phyloP scores from a whole-genome alignment of 2,797 vertebrate genomes.

The Hemitrygon akajei region DNA sequence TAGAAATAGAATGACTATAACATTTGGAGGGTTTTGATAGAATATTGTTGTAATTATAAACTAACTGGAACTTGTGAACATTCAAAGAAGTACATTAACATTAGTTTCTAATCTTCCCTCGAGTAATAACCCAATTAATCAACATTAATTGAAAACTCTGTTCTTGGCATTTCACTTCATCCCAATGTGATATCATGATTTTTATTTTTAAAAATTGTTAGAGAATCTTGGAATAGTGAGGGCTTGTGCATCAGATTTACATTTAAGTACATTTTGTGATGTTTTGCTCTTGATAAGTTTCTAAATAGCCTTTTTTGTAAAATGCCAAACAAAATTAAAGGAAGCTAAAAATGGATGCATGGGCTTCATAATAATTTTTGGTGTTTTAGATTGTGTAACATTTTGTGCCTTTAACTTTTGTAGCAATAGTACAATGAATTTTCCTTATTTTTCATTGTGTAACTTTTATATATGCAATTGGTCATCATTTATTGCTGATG shows the following conservation, averaged over 20 bases:
- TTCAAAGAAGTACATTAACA: constrained; percentile 8
- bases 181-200: not conserved
- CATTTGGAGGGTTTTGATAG: constrained; percentile 14
- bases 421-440: not conserved
- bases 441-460: not conserved
- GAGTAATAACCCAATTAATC: not conserved
- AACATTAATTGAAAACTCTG: constrained; percentile 1
- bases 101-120: not conserved
- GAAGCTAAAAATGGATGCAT: constrained; percentile 21
- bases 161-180: constrained; percentile 14
- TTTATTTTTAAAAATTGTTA: constrained; percentile 8
- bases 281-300: constrained; percentile 25
- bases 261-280: constrained; percentile 34
- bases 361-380: constrained; percentile 5
- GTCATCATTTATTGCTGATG: not conserved
- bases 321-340: constrained; percentile 31
- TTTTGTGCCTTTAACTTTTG: not conserved
- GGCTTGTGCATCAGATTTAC: constrained; percentile 19
- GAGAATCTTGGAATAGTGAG: constrained; percentile 17
- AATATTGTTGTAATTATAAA: constrained; percentile 4
- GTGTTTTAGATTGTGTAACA: not conserved
- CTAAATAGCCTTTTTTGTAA: constrained; percentile 31
- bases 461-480: not conserved
- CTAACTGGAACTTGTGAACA: not conserved
- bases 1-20: not conserved